Percentiles rank a stretch among this genome's conserved stretches.
Conservation (phyloP, 1,140 invertebrate species). For the Hylaeus anthracinus region DNA sequence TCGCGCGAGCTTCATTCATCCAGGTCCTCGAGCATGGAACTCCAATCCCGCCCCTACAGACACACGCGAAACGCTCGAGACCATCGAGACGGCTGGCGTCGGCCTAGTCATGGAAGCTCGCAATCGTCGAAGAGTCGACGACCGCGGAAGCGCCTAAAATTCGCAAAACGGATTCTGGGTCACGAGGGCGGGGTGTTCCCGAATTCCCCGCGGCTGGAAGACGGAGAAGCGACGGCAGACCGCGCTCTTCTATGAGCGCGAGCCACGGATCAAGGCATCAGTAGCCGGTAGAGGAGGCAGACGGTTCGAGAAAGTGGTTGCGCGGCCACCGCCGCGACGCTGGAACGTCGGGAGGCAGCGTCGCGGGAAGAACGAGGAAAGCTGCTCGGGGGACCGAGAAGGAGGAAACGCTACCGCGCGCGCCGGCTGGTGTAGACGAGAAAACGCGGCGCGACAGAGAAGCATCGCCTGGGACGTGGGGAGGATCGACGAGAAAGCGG, state of each 20-base stretch:
- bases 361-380: slow-evolving; percentile 40
- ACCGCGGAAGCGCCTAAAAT: no score
- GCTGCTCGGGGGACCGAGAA: slow-evolving; percentile 42
- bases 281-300: slow-evolving; percentile 73
- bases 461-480: background rate
- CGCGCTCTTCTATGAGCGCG: slow-evolving; percentile 76
- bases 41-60: no score
- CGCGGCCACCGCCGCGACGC: slow-evolving; percentile 8
- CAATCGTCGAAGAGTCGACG: no score
- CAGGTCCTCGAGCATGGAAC: no score
- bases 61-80: no score
- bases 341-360: slow-evolving; percentile 11
- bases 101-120: no score
- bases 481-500: slow-evolving; percentile 58
- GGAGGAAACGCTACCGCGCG: slow-evolving; percentile 42
- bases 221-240: slow-evolving; percentile 50
- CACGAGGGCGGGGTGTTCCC: background rate
- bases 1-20: no score
- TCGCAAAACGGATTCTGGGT: background rate
- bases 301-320: slow-evolving; percentile 34
- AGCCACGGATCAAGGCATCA: slow-evolving; percentile 76
- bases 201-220: background rate
- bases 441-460: slow-evolving; percentile 43
- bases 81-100: no score
- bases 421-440: slow-evolving; percentile 10